Evolutionary conservation across 2,888 invertebrate species (phyloP), one percentile per base, ranked within the genome.

Genomic region (Chymomyza amoena): DNA sequence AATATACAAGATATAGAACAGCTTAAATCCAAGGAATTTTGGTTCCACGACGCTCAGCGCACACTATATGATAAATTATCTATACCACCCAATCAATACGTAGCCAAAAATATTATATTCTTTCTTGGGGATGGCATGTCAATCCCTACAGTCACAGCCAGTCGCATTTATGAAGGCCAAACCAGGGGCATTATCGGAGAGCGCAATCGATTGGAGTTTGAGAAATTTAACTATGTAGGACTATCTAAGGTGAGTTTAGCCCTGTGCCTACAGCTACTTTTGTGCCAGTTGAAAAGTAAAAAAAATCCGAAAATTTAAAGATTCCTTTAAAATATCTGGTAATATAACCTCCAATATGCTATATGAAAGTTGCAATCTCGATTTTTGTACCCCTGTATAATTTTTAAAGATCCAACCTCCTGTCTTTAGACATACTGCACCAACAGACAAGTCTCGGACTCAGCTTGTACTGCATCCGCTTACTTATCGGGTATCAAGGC

Each of bases 51-150:
- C 56, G 90, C 85, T 0, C 90, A 89, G 69, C 67, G 77, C 6
- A 84, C 83, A 4, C 80, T 91, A 1, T 78, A 80, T 36, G 78
- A 89, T 36, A 91, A 92, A 63, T 72, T 90, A 18, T 74, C 79
- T 16, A 76, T 71, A 9, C 68, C 70, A 4, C 66, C 77, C 4
- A 91, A 91, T 68, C 92, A 86, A 0, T 93, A 93, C 64, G 91
- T 92, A 73, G 95, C 95, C 0, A 95, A 94, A 88, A 97, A 97
- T 91, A 93, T 96, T 0, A 96, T 97, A 67, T 90, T 97, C 65
- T 96, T 97, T 85, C 92, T 97, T 4, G 97, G 97, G 0, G 97
- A 97, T 89, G 96, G 96, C 56, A 95, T 96, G 95, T 95, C 95
- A 18, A 91, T 95, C 64, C 92, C 95, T 2, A 96, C 95, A 5